A percentile compares a stretch with the other conserved stretches of the same genome.
Evolutionary conservation across 1,140 invertebrate species (phyloP).

Genomic region (Nymphalis io): DNA sequence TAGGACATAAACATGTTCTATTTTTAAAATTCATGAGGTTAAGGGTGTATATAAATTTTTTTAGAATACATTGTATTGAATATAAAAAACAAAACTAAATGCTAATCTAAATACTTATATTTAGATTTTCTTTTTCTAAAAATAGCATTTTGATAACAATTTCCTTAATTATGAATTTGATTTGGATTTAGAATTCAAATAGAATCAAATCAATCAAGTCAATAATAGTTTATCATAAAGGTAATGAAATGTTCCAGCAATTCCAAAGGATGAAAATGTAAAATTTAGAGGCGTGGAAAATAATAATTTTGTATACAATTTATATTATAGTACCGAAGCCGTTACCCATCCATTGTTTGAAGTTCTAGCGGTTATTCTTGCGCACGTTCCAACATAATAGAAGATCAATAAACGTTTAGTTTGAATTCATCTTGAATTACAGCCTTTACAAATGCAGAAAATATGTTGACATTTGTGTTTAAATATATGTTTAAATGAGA

Average conservation of each 20-base stretch:
- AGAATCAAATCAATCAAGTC: neutral
- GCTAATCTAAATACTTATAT: no score
- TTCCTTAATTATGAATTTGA: neutral
- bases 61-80: no score
- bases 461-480: neutral
- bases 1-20: no score
- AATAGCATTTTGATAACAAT: neutral
- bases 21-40: no score
- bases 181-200: neutral
- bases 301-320: slow-evolving; percentile 61
- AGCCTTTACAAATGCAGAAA: slow-evolving; percentile 14
- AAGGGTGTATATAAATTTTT: no score
- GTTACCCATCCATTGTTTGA: slow-evolving; percentile 48
- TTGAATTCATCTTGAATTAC: slow-evolving; percentile 27
- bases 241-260: slow-evolving; percentile 14
- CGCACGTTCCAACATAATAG: slow-evolving; percentile 41
- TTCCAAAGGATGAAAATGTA: slow-evolving; percentile 38
- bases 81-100: no score
- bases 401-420: slow-evolving; percentile 37
- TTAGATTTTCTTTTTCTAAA: no score
- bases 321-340: slow-evolving; percentile 44
- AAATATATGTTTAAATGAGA: neutral
- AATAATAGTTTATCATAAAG: neutral
- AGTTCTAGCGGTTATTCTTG: slow-evolving; percentile 42
- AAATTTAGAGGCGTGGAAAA: slow-evolving; percentile 50